These are phyloP conservation scores for Papilio protenor DNA, from an alignment of 2,888 invertebrate species.

Conservation along the genomic window DNA sequence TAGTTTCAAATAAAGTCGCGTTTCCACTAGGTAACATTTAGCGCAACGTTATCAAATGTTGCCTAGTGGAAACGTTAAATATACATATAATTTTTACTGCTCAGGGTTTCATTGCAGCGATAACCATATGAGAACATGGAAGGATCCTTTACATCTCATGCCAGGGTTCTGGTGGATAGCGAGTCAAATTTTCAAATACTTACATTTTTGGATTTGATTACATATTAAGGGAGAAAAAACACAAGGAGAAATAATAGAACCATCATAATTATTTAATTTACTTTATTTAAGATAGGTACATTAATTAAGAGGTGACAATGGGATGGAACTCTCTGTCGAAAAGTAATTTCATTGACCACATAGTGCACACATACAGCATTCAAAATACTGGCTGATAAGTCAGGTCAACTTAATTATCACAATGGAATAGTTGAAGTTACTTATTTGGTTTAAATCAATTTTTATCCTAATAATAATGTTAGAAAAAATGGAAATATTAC, in stretches of 20 bases:
- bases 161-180: no score
- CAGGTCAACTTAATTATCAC: slow-evolving; percentile 78
- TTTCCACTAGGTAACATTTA: no score
- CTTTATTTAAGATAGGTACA: slow-evolving; percentile 73
- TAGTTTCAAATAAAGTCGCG: no score
- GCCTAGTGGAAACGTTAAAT: no score
- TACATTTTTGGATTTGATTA: neutral
- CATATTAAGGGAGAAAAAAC: slow-evolving; percentile 48
- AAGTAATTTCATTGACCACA: slow-evolving; percentile 72
- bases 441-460: slow-evolving; percentile 78
- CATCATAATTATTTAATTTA: slow-evolving; percentile 65
- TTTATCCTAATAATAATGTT: slow-evolving; percentile 52
- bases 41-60: no score
- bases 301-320: slow-evolving; percentile 67
- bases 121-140: neutral
- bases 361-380: slow-evolving; percentile 65
- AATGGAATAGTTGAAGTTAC: slow-evolving; percentile 77
- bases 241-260: slow-evolving; percentile 51
- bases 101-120: neutral
- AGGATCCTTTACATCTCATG: no score
- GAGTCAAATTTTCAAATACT: no score
- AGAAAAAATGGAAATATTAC: slow-evolving; percentile 34
- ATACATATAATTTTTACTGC: neutral
- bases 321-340: slow-evolving; percentile 66
- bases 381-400: slow-evolving; percentile 68